Base-by-base conservation (phyloP, 2,888 invertebrate genomes). In the Helleia helle region DNA sequence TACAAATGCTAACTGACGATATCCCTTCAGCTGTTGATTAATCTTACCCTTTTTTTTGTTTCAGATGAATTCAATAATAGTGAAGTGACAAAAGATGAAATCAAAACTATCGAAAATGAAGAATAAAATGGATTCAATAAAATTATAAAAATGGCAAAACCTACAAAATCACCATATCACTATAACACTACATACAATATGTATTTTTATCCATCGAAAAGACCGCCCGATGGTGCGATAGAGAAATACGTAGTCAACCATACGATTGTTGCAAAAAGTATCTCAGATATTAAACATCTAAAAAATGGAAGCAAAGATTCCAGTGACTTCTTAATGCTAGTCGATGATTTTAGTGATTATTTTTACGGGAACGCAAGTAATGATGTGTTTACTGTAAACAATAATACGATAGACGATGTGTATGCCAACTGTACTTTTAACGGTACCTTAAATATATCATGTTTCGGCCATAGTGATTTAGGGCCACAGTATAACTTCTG, bases 301-400 rank as follows among this genome's bases (percentile, higher is more conserved):
- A 58, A 41, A 47, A 66, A 64, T 47, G 49, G 44, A 17, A 65
- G 65, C 22, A 73, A 67, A 51, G 66, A 70, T 17, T 62, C 73
- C 4, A 65, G 65, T 41, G 86, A 83, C 52, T 88, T 89, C 56
- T 86, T 90, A 86, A 84, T 89, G 67, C 70, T 91, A 41, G 88
- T 92, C 34, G 92, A 93, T 56, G 93, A 93, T 62, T 89, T 93
- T 64, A 92, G 91, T 73, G 93, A 93, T 65, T 93, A 92, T 69
- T 90, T 93, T 67, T 89, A 88, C 55, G 89, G 87, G 41, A 86
- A 89, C 52, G 68, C 88, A 18, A 89, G 88, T 54, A 79, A 86
- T 43, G 86, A 86, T 27, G 51, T 67, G 24, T 86, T 80, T 40
- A 71, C 65, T 39, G 64, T 69, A 15, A 65, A 65, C 18, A 79